Evolutionary conservation across 1,140 invertebrate species (phyloP), one percentile per base, ranked within the genome.

Genomic region (Drosophila ohnishii): DNA sequence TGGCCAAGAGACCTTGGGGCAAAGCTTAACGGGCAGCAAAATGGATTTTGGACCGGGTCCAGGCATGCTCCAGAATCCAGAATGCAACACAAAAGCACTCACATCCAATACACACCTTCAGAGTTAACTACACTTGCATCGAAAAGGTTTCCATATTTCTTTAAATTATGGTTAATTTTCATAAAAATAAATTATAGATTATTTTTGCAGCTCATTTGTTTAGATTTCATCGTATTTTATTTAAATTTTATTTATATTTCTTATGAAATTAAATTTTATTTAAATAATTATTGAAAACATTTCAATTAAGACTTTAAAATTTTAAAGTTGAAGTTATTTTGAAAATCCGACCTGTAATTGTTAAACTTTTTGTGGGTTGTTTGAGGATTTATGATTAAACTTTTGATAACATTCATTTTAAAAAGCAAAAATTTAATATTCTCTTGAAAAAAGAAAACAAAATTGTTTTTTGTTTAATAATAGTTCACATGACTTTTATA

Each of bases 11-110:
- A 22, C 78, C 78, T 53, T 66, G 61, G 62, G 57, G 60, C 57
- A 60, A 48, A 59, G 76, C 75, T 79, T 75, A 78, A 66, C 74
- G 80, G 60, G 71, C 65, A 67, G 58, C 80, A 78, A 79, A 83
- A 82, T 84, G 65, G 75, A 79, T 84, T 75, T 76, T 65, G 19
- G 57, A 65, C 55, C 34, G 28, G 48, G 73, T 55, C 59, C 63
- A 61, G 69, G 42, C 51, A 48, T 48, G 63, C 55, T 53, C n/a
- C 37, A 62, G 39, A 56, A 61, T 62, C 40, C 59, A 48, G 28
- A 64, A 61, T 75, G 70, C 69, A 75, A 48, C 22, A 34, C 53
- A 63, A 50, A 63, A n/a, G 25, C 19, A 35, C 44, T 34, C 6
- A 9, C 25, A 50, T 14, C 16, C 16, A 19, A 32, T 16, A 40